phyloP scores from a whole-genome alignment of 2,113 vertebrate species.

The Zeus faber region DNA sequence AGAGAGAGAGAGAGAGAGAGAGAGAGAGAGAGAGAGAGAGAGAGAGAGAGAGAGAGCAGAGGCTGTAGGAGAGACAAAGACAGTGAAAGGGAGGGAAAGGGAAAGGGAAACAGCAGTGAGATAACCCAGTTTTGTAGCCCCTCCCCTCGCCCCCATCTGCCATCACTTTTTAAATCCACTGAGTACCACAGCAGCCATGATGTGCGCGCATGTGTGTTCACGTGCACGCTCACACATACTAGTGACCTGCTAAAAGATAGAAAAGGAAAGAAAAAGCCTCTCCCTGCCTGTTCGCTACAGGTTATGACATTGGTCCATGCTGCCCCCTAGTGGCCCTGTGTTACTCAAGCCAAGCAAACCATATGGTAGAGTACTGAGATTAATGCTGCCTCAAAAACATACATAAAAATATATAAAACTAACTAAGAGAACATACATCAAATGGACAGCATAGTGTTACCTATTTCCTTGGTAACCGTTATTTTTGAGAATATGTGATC shows the following conservation, averaged over 20 bases:
- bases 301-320: slow-evolving; percentile 15
- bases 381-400: too few species aligned
- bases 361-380: too few species aligned
- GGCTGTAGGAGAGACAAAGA: too few species aligned
- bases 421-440: too few species aligned
- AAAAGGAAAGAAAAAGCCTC: too few species aligned
- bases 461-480: too few species aligned
- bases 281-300: background rate
- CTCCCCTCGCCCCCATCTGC: slow-evolving; percentile 71
- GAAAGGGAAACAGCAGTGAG: slow-evolving; percentile 26
- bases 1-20: slow-evolving; percentile 5
- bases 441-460: too few species aligned
- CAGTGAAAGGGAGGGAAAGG: slow-evolving; percentile 11
- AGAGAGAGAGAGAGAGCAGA: slow-evolving; percentile 9
- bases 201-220: slow-evolving; percentile 6
- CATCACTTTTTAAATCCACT: slow-evolving; percentile 71
- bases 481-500: too few species aligned
- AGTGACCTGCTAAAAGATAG: background rate
- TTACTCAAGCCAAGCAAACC: too few species aligned
- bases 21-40: slow-evolving; percentile 21
- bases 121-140: slow-evolving; percentile 74
- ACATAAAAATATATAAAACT: too few species aligned
- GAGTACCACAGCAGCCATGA: slow-evolving; percentile 56
- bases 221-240: background rate
- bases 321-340: slow-evolving; percentile 47